These are phyloP conservation scores for Caenorhabditis sp. DNA, from an alignment of 2,888 invertebrate species.

Conservation along the genomic window DNA sequence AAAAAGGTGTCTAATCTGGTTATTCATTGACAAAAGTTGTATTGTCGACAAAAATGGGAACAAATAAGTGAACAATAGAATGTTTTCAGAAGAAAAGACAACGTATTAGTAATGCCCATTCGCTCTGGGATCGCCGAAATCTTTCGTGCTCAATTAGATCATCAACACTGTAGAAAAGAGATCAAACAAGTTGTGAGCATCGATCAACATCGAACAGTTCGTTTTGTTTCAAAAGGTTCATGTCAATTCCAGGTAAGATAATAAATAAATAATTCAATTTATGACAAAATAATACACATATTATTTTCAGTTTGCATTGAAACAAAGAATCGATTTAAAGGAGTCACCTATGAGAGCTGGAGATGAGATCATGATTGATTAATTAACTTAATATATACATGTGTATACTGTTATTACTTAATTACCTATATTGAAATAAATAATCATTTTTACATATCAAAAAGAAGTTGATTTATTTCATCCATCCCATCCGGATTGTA, in stretches of 20 bases:
- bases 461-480: background rate
- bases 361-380: constrained; percentile 44
- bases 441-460: background rate
- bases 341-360: constrained; percentile 51
- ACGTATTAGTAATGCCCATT: constrained; percentile 66
- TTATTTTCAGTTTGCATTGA: constrained; percentile 68
- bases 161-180: constrained; percentile 58
- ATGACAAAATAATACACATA: background rate
- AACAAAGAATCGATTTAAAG: constrained; percentile 68
- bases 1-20: constrained; percentile 31
- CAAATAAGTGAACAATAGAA: background rate
- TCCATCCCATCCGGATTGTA: background rate
- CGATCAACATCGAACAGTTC: constrained; percentile 59
- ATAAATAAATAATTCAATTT: background rate
- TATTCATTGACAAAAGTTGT: constrained; percentile 9
- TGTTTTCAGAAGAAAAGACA: constrained; percentile 61
- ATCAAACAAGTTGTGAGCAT: constrained; percentile 55
- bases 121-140: constrained; percentile 66
- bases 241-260: constrained; percentile 67
- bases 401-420: background rate
- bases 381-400: constrained; percentile 12
- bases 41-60: background rate
- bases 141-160: constrained; percentile 53
- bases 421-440: background rate
- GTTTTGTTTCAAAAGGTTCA: constrained; percentile 64